Evolutionary conservation across 2,888 invertebrate genomes (phyloP).

Genomic region (Amaurobius ferox): DNA sequence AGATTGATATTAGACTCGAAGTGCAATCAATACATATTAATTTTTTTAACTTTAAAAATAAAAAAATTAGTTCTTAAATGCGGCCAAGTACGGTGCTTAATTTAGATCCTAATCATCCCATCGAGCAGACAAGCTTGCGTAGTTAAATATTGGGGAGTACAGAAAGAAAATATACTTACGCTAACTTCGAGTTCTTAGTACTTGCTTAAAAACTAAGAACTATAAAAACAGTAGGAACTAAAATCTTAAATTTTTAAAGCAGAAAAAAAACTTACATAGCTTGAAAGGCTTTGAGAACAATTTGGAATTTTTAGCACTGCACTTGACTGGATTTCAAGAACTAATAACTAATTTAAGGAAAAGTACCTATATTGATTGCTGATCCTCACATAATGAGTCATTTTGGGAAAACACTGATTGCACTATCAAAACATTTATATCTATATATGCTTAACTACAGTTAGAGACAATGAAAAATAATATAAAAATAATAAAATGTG

Average conservation of each 20-base stretch:
- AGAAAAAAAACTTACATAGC: neutral
- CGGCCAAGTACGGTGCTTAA: slow-evolving; percentile 4
- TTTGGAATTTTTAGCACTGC: neutral
- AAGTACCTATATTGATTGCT: too few species aligned
- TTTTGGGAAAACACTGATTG: too few species aligned
- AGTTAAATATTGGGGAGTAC: too few species aligned
- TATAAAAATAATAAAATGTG: too few species aligned
- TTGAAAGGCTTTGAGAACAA: neutral
- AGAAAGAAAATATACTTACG: slow-evolving; percentile 8
- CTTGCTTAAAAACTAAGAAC: neutral
- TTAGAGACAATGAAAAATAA: too few species aligned
- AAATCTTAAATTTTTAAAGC: neutral
- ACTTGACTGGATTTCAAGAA: neutral
- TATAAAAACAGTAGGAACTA: neutral
- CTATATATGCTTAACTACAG: too few species aligned
- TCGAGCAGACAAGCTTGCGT: neutral
- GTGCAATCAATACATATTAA: slow-evolving; percentile 15
- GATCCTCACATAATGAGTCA: too few species aligned
- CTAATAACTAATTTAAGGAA: too few species aligned
- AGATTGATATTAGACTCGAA: slow-evolving; percentile 20
- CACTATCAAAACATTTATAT: too few species aligned
- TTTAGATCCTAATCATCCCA: slow-evolving; percentile 21
- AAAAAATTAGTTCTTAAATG: neutral
- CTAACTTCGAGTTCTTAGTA: neutral
- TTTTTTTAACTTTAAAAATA: neutral